Percentiles rank a stretch among this genome's conserved stretches.
phyloP scores from a whole-genome alignment of 1,140 invertebrate genomes.

The Trichonephila clavipes region DNA sequence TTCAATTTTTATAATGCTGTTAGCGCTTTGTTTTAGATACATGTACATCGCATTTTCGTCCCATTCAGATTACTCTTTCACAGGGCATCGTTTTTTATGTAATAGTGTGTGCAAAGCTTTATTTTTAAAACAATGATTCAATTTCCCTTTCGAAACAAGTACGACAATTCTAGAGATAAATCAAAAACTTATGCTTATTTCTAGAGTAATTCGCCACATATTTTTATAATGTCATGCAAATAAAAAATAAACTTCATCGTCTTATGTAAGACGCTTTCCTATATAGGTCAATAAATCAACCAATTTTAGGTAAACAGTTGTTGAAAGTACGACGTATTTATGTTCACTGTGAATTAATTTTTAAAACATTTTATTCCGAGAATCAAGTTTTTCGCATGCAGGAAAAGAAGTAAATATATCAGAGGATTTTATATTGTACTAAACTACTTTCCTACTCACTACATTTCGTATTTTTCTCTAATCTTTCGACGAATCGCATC shows the following conservation, averaged over 20 bases:
- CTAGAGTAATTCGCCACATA: too few species aligned
- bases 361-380: background rate
- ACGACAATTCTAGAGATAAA: too few species aligned
- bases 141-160: too few species aligned
- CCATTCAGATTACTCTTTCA: too few species aligned
- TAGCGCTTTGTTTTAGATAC: too few species aligned
- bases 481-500: slow-evolving; percentile 16
- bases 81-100: too few species aligned
- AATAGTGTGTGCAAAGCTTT: too few species aligned
- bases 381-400: background rate
- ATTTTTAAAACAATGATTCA: too few species aligned
- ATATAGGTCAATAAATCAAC: background rate
- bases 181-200: too few species aligned
- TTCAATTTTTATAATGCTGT: too few species aligned
- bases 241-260: background rate
- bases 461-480: slow-evolving; percentile 26
- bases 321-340: background rate
- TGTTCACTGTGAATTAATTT: background rate
- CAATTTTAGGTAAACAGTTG: background rate
- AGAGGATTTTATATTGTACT: background rate
- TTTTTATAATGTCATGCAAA: background rate
- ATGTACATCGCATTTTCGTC: too few species aligned
- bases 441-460: background rate
- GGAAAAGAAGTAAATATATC: background rate
- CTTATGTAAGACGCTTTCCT: too few species aligned